Conservation (phyloP, 1,140 invertebrate genomes). For the Drosophila erecta region DNA sequence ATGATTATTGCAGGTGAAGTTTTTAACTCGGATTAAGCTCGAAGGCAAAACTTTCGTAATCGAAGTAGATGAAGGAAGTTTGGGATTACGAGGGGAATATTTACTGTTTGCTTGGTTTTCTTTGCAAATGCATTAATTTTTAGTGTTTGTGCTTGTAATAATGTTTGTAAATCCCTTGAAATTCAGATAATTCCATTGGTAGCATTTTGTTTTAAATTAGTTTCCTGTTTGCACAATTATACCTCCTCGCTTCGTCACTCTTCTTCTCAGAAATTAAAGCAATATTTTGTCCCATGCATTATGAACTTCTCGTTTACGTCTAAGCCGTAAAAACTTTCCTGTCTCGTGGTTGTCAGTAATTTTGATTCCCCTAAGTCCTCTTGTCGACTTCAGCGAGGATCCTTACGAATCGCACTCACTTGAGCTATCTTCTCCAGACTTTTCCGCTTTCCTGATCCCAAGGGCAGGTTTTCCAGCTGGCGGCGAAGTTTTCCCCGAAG, state of each 20-base stretch:
- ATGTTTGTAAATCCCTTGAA: background rate
- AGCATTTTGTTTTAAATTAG: too few relatives aligned
- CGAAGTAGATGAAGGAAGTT: conserved; percentile 33
- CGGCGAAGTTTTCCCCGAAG: conserved; percentile 50
- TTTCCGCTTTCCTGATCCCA: conserved; percentile 30
- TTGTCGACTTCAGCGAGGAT: conserved; percentile 39
- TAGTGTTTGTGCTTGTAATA: background rate
- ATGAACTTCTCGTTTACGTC: background rate
- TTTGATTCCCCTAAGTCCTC: conserved; percentile 23
- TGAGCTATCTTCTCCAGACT: conserved; percentile 27
- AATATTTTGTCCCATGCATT: too few relatives aligned
- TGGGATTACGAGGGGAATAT: conserved; percentile 18
- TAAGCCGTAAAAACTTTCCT: conserved; percentile 6
- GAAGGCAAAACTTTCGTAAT: conserved; percentile 41
- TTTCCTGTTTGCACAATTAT: too few relatives aligned
- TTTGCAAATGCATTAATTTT: background rate
- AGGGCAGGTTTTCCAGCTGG: conserved; percentile 12
- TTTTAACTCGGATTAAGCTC: conserved; percentile 36
- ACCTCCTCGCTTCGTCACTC: too few relatives aligned
- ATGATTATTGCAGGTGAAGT: conserved; percentile 61
- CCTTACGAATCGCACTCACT: conserved; percentile 58
- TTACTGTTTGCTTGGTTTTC: background rate
- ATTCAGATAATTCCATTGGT: background rate
- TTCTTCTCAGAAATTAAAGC: too few relatives aligned
- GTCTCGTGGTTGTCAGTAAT: background rate